These are phyloP conservation scores for Oreortyx pictus DNA, from an alignment of 2,797 vertebrate species.

Conservation along the genomic window DNA sequence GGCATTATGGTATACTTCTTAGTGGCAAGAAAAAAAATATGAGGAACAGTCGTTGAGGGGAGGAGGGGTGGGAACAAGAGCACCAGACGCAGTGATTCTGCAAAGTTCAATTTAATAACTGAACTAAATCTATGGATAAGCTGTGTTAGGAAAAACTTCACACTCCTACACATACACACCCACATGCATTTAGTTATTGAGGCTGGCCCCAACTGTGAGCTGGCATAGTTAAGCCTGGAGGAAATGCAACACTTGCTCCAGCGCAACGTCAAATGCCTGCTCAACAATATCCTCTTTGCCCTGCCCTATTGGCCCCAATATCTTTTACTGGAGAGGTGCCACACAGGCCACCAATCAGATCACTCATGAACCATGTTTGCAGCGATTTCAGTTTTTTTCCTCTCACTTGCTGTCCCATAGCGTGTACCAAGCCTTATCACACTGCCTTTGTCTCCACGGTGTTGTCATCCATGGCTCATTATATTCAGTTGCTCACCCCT, in stretches of 20 bases:
- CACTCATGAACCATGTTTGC: background rate
- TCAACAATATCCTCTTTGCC: background rate
- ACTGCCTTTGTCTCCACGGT: background rate
- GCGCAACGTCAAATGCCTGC: background rate
- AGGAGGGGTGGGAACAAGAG: background rate
- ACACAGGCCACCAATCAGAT: background rate
- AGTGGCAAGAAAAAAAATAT: background rate
- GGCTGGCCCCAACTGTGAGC: background rate
- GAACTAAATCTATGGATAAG: background rate
- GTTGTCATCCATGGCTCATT: background rate
- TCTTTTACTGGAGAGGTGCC: background rate
- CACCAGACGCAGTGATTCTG: background rate
- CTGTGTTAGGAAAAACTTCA: conserved; percentile 43
- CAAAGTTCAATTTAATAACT: conserved; percentile 47
- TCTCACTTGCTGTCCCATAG: background rate
- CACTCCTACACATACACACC: background rate
- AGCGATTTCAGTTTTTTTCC: background rate
- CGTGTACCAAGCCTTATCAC: background rate
- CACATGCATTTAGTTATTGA: background rate
- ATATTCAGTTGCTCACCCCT: background rate
- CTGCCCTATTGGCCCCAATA: background rate
- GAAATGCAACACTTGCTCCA: background rate
- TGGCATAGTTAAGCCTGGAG: background rate
- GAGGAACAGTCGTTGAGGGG: background rate
- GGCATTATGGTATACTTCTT: background rate